These are phyloP conservation scores for Diarsia brunnea DNA, from an alignment of 2,888 invertebrate genomes.

Conservation along the genomic window DNA sequence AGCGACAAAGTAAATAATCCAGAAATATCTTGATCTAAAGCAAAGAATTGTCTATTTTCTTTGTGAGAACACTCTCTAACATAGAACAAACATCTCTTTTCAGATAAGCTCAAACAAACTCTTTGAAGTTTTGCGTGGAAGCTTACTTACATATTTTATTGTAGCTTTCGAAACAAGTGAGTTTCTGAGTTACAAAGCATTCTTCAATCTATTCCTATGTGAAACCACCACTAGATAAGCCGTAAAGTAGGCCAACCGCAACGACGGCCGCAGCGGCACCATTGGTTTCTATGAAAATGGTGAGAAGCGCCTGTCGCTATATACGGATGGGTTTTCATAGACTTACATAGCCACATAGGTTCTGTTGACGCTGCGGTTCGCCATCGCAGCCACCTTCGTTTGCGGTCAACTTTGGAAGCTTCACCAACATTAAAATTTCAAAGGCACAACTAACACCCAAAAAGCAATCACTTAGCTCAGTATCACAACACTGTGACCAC, in stretches of 20 bases:
- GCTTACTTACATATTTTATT: constrained; percentile 9
- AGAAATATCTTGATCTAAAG: constrained; percentile 10
- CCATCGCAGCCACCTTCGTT: not conserved
- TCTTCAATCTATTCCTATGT: not conserved
- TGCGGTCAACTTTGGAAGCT: not conserved
- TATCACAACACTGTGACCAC: constrained; percentile 32
- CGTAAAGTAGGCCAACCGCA: not conserved
- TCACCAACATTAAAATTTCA: not conserved
- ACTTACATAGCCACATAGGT: not conserved
- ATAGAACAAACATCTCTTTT: constrained; percentile 34
- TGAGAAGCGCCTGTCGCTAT: not conserved
- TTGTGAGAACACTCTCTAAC: constrained; percentile 20
- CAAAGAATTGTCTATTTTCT: constrained; percentile 7
- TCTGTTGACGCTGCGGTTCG: not conserved
- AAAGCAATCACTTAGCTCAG: constrained; percentile 23
- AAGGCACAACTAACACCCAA: constrained; percentile 8
- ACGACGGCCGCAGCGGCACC: not conserved
- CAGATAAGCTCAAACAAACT: constrained; percentile 36
- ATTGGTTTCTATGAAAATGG: not conserved
- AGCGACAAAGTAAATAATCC: constrained; percentile 3
- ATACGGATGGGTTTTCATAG: not conserved
- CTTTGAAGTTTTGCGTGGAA: not conserved
- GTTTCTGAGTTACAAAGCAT: not conserved
- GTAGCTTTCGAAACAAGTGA: constrained; percentile 20
- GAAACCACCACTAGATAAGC: not conserved